These are phyloP conservation scores for Stenopsyche tienmushanensis DNA, from an alignment of 1,140 invertebrate genomes.

Conservation along the genomic window DNA sequence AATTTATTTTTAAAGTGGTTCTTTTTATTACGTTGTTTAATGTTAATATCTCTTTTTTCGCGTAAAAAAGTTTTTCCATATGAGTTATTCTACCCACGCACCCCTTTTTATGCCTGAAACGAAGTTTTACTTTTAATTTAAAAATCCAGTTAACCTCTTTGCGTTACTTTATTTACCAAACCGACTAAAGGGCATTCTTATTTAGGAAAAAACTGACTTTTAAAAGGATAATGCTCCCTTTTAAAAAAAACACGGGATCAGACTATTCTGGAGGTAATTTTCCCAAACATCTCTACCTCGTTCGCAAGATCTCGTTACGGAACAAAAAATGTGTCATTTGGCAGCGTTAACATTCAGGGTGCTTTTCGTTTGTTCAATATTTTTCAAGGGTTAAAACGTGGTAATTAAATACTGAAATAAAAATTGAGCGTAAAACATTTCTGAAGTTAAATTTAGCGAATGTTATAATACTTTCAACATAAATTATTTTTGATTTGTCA, in stretches of 20 bases:
- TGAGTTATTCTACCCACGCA: neutral
- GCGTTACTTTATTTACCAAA: constrained; percentile 16
- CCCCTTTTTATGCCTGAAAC: neutral
- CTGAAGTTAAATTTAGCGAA: neutral
- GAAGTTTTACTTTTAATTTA: constrained; percentile 22
- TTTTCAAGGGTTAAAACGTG: neutral
- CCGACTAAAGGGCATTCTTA: neutral
- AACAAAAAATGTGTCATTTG: constrained; percentile 22
- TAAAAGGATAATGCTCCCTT: constrained; percentile 14
- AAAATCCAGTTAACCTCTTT: constrained; percentile 18
- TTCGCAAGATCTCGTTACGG: constrained; percentile 19
- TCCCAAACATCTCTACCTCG: constrained; percentile 3
- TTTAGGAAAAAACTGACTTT: constrained; percentile 3
- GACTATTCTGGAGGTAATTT: constrained; percentile 16
- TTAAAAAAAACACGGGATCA: constrained; percentile 13
- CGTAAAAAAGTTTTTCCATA: too few relatives aligned
- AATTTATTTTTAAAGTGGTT: too few relatives aligned
- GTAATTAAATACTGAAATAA: constrained; percentile 8
- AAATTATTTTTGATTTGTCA: too few relatives aligned
- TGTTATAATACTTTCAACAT: neutral
- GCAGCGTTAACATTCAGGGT: constrained; percentile 21
- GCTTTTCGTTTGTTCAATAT: constrained; percentile 14
- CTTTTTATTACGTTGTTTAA: too few relatives aligned
- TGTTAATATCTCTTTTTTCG: too few relatives aligned
- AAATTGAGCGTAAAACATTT: constrained; percentile 8